Evolutionary conservation across 2,113 vertebrate species (phyloP), one percentile per base, ranked within the genome.

Genomic region (Pardalotus punctatus): DNA sequence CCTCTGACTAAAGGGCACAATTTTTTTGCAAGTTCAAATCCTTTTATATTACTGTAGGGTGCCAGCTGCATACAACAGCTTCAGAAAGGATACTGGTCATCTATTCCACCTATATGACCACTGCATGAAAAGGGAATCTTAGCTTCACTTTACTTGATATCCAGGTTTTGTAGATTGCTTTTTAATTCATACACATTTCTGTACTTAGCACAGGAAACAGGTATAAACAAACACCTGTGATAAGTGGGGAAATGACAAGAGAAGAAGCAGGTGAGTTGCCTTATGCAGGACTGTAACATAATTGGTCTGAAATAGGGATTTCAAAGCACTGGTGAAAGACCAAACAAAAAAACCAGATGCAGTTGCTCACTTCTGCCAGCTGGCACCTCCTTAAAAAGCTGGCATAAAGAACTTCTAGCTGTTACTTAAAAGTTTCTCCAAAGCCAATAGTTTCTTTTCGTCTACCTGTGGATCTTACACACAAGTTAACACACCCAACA

Each of bases 1-100:
- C 10, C 56, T 62, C 80, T 76, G 86, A 96, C 86, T 79, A 95
- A 91, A 88, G 88, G 81, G 74, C 82, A 89, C 9, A 77, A 82
- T 57, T 86, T 89, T 89, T 54, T 89, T 62, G 0, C 58, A 86
- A 83, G 93, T 96, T 93, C 69, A 93, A 88, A 94, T 85, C 47
- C 86, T 93, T 85, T 71, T 94, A 96, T 94, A 90, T 85, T 67
- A 70, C 82, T 61, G 21, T 69, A 69, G 67, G 36, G 31, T 79
- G 77, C 48, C 61, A 94, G 43, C 57, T 14, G 48, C 57, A 70
- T 51, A 45, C 24, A 91, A 73, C 79, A 78, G 69, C 38, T 94
- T 87, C 47, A 66, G 81, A 89, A 90, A 90, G 0, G 0, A 83
- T 28, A 81, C 27, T 11, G 40, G 38, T 64, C n/a, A 21, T 60